These are phyloP conservation scores for Pollimyrus isidori DNA, from an alignment of 2,113 vertebrate genomes.

Conservation along the genomic window DNA sequence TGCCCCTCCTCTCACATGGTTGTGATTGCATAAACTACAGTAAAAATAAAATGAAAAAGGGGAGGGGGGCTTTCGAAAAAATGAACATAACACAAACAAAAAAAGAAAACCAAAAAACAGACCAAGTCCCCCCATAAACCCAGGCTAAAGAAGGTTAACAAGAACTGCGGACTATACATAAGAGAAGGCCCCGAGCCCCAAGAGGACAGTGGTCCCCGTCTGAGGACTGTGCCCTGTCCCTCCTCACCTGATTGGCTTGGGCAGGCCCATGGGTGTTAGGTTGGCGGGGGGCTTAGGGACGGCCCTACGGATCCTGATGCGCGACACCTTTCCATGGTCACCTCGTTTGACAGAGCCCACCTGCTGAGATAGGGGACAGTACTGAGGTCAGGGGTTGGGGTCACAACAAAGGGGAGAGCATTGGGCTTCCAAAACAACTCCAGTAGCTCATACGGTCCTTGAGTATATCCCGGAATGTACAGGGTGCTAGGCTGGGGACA, in stretches of 20 bases:
- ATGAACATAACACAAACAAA: background rate
- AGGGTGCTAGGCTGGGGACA: background rate
- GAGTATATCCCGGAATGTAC: background rate
- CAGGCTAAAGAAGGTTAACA: background rate
- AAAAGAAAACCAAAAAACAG: background rate
- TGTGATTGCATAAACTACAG: background rate
- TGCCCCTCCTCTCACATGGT: background rate
- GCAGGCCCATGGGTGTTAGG: conserved; percentile 83
- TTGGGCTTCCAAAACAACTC: background rate
- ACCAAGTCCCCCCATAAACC: background rate
- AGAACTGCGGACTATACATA: background rate
- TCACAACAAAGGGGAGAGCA: background rate
- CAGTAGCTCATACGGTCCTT: background rate
- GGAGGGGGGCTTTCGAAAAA: no score
- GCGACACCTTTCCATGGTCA: conserved; percentile 70
- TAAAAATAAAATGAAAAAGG: background rate
- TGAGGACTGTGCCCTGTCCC: background rate
- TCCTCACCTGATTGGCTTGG: conserved; percentile 68
- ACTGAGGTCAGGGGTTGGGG: background rate
- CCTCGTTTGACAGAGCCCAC: conserved; percentile 34
- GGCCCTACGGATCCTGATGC: conserved; percentile 72
- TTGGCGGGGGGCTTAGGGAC: conserved; percentile 67
- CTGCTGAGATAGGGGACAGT: conserved; percentile 13
- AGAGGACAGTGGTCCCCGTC: background rate
- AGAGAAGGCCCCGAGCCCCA: background rate